Percentiles rank a stretch among this genome's conserved stretches.
Conservation (phyloP, 2,113 vertebrate genomes). For the Pseudorasbora parva region DNA sequence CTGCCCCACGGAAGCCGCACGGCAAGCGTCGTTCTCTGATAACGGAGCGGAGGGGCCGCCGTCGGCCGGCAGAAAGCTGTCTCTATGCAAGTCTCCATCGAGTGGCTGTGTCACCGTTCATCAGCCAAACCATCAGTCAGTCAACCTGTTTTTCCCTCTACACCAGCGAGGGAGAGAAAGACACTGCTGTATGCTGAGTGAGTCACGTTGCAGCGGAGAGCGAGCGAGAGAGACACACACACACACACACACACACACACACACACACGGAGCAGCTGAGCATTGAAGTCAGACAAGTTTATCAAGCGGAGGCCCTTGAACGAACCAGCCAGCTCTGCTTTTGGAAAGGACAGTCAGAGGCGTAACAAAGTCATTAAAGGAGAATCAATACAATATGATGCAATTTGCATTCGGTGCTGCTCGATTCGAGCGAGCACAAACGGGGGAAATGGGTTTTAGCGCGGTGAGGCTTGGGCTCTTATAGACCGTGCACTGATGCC, state of each 20-base stretch:
- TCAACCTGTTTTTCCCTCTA: slow-evolving; percentile 50
- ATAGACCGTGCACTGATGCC: neutral
- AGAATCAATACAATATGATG: slow-evolving; percentile 54
- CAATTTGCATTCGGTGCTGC: slow-evolving; percentile 47
- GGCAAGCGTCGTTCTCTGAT: neutral
- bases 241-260: neutral
- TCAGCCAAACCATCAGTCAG: slow-evolving; percentile 54
- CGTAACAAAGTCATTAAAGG: slow-evolving; percentile 52
- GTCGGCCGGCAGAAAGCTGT: slow-evolving; percentile 31
- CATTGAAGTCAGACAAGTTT: slow-evolving; percentile 59
- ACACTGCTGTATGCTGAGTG: slow-evolving; percentile 38
- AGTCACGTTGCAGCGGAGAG: slow-evolving; percentile 53
- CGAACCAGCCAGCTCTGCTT: slow-evolving; percentile 44
- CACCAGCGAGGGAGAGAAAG: slow-evolving; percentile 41
- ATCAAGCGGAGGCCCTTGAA: slow-evolving; percentile 57
- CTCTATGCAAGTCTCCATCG: slow-evolving; percentile 36
- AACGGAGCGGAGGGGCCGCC: neutral
- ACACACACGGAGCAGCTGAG: slow-evolving; percentile 1
- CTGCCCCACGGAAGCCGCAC: neutral
- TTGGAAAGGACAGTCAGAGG: slow-evolving; percentile 45
- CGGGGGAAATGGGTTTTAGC: slow-evolving; percentile 36
- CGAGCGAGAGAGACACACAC: neutral
- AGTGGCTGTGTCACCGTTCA: slow-evolving; percentile 51
- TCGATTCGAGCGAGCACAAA: slow-evolving; percentile 24
- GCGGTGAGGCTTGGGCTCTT: slow-evolving; percentile 1